Percentiles rank a stretch among this genome's conserved stretches.
phyloP scores from a whole-genome alignment of 2,888 invertebrate genomes.

The Parthenolecanium corni region DNA sequence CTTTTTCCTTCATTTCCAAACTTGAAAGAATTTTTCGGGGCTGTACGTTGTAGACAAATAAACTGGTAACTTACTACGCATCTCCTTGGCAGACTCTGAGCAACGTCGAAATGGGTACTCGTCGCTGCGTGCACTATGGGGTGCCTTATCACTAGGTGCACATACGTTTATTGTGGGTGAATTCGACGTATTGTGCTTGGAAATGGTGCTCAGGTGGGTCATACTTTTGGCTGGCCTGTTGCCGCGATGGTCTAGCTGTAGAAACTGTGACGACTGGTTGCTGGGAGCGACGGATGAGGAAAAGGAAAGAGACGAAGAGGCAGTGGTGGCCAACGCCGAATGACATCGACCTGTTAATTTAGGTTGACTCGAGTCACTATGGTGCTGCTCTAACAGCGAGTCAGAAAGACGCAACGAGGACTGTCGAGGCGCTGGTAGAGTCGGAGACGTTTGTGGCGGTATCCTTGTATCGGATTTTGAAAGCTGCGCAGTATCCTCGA shows the following conservation, averaged over 20 bases:
- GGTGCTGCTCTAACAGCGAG: not conserved
- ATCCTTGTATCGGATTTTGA: too few species aligned
- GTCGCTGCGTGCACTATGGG: not conserved
- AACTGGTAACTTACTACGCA: constrained; percentile 41
- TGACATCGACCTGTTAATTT: too few species aligned
- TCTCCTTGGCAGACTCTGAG: constrained; percentile 49
- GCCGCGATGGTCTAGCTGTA: constrained; percentile 3
- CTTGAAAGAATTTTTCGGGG: too few species aligned
- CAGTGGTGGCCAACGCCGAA: too few species aligned
- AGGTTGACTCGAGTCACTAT: too few species aligned
- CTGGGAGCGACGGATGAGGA: too few species aligned
- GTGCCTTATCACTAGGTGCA: not conserved
- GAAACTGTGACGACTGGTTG: not conserved
- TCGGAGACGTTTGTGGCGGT: too few species aligned
- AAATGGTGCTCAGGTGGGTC: constrained; percentile 19
- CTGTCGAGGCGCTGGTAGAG: not conserved
- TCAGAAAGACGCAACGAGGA: not conserved
- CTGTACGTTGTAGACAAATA: too few species aligned
- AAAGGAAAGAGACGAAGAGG: too few species aligned
- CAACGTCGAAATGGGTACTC: constrained; percentile 44
- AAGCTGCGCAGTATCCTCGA: too few species aligned
- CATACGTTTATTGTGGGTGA: not conserved
- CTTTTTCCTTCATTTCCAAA: too few species aligned
- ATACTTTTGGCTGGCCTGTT: constrained; percentile 22
- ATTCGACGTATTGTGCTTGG: constrained; percentile 16